These are phyloP conservation scores for Lampropteryx suffumata DNA, from an alignment of 2,888 invertebrate species.

Conservation along the genomic window DNA sequence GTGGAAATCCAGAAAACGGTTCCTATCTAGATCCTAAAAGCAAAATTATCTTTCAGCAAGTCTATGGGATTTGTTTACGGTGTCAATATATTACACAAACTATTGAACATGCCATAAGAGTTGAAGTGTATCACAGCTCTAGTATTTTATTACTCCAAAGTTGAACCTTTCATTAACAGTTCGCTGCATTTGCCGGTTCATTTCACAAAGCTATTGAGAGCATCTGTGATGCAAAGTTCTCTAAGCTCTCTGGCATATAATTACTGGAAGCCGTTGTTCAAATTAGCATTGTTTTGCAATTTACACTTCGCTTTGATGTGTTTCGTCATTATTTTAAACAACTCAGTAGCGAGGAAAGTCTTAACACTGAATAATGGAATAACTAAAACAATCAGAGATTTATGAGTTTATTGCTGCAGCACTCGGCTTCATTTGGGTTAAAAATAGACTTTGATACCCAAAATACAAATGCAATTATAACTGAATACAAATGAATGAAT, in stretches of 20 bases:
- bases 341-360: not conserved
- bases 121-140: not conserved
- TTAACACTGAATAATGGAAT: not conserved
- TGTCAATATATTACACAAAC: too few species aligned
- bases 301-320: conserved; percentile 20
- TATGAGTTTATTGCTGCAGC: too few species aligned
- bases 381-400: too few species aligned
- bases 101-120: too few species aligned
- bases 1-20: too few species aligned
- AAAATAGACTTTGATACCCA: too few species aligned
- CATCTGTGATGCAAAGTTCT: conserved; percentile 30
- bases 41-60: too few species aligned
- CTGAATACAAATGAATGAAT: too few species aligned
- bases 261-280: conserved; percentile 13
- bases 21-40: too few species aligned
- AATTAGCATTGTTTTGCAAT: conserved; percentile 28
- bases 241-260: conserved; percentile 18
- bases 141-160: not conserved
- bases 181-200: conserved; percentile 36
- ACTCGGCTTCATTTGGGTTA: too few species aligned
- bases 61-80: too few species aligned
- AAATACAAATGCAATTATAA: too few species aligned
- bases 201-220: conserved; percentile 35
- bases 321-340: conserved; percentile 7
- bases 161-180: conserved; percentile 28